A percentile compares a stretch with the other conserved stretches of the same genome.
Conservation (phyloP, 2,797 vertebrate genomes). For the Poeciliopsis presidionis region DNA sequence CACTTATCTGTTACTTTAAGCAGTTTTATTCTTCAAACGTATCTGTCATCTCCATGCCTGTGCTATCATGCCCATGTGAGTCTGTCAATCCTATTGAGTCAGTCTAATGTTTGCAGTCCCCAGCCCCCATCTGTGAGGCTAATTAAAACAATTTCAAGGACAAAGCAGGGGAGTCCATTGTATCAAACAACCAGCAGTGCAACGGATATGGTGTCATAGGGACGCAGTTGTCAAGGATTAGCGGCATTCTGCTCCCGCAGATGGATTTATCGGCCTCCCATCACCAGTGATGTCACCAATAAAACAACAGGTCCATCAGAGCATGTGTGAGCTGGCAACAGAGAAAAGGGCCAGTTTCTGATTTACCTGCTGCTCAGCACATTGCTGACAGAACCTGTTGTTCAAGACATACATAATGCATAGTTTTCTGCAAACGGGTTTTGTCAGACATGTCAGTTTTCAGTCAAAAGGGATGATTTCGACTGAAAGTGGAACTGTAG, state of each 20-base stretch:
- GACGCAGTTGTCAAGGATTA: conserved; percentile 81
- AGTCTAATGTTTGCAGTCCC: conserved; percentile 62
- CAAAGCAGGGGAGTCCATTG: conserved; percentile 86
- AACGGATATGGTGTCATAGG: conserved; percentile 84
- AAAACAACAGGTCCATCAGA: conserved; percentile 3
- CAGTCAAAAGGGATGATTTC: neutral
- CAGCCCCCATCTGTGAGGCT: conserved; percentile 85
- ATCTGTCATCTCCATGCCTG: conserved; percentile 38
- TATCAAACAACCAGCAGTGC: conserved; percentile 77
- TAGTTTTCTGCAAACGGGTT: conserved; percentile 10
- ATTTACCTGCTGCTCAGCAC: conserved; percentile 35
- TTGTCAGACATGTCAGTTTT: conserved; percentile 7
- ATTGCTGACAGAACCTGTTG: conserved; percentile 30
- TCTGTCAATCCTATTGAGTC: conserved; percentile 56
- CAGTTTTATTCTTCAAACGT: conserved; percentile 15
- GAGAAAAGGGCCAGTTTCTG: conserved; percentile 16
- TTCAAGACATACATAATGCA: neutral
- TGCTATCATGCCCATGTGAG: conserved; percentile 58
- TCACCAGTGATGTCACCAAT: conserved; percentile 28
- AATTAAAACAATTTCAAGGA: conserved; percentile 96
- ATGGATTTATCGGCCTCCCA: conserved; percentile 66
- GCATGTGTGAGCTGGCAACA: neutral
- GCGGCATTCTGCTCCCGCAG: conserved; percentile 53
- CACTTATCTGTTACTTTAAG: neutral
- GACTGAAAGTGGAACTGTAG: no score